These are phyloP conservation scores for Dolichomitus sp. DNA, from an alignment of 2,888 invertebrate genomes.

Conservation along the genomic window DNA sequence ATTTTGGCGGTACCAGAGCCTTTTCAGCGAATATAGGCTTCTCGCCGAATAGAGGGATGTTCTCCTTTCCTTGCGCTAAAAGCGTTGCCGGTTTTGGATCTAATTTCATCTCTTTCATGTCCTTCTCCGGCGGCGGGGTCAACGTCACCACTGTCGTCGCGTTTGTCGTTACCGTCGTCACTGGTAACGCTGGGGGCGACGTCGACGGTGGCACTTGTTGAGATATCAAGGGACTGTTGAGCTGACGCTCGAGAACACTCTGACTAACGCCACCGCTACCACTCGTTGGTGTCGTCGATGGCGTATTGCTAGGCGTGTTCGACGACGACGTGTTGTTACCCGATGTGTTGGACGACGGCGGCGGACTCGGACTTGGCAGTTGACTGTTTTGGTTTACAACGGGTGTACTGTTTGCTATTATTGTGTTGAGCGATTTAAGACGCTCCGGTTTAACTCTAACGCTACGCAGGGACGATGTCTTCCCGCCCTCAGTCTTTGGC, in stretches of 20 bases:
- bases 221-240: constrained; percentile 80
- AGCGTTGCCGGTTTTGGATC: constrained; percentile 83
- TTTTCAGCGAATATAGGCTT: constrained; percentile 82
- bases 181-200: constrained; percentile 77
- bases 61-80: constrained; percentile 88
- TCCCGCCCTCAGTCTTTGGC: constrained; percentile 84
- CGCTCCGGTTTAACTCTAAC: constrained; percentile 90
- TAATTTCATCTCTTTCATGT: constrained; percentile 83
- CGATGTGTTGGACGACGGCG: constrained; percentile 81
- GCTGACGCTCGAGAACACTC: constrained; percentile 82
- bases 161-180: constrained; percentile 80
- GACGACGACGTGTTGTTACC: constrained; percentile 70
- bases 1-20: constrained; percentile 88
- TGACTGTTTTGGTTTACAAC: constrained; percentile 74
- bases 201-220: constrained; percentile 79
- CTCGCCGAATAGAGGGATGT: constrained; percentile 86
- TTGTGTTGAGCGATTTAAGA: constrained; percentile 84
- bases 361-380: constrained; percentile 83
- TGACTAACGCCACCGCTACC: constrained; percentile 70
- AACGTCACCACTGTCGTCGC: constrained; percentile 85
- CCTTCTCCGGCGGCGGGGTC: constrained; percentile 86
- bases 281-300: constrained; percentile 82
- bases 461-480: constrained; percentile 88
- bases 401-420: constrained; percentile 79
- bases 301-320: constrained; percentile 79